A percentile compares a stretch with the other conserved stretches of the same genome.
These are phyloP conservation scores for Aphaenogaster floridana DNA, from an alignment of 1,140 invertebrate genomes.

Conservation along the genomic window DNA sequence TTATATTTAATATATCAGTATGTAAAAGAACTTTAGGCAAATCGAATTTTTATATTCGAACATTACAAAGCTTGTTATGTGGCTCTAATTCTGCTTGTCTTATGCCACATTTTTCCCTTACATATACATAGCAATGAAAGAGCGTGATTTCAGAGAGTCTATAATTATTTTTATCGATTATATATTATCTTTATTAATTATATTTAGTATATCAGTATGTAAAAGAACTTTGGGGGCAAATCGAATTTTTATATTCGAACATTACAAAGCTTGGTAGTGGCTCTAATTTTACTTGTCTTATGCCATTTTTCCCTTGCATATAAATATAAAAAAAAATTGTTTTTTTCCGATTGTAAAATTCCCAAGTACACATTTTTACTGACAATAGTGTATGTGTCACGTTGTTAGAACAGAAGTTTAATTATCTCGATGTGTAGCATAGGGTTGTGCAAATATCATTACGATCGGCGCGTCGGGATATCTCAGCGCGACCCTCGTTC, in stretches of 20 bases:
- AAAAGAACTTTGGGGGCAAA: not conserved
- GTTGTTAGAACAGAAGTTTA: not conserved
- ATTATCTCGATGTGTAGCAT: not conserved
- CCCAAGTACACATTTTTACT: not conserved
- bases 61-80: not conserved
- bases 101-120: too few relatives aligned
- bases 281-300: too few relatives aligned
- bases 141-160: not conserved
- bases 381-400: not conserved
- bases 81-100: too few relatives aligned
- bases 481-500: not conserved
- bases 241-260: not conserved
- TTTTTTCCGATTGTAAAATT: not conserved
- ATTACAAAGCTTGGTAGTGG: not conserved
- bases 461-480: not conserved
- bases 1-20: not conserved
- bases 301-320: not conserved
- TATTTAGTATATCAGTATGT: not conserved
- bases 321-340: not conserved
- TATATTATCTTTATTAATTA: not conserved
- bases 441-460: conserved; percentile 11
- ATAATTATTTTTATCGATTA: not conserved
- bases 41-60: not conserved
- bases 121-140: not conserved
- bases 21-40: not conserved